Evolutionary conservation across 2,113 vertebrate genomes (phyloP).

Genomic region (Cairina moschata): DNA sequence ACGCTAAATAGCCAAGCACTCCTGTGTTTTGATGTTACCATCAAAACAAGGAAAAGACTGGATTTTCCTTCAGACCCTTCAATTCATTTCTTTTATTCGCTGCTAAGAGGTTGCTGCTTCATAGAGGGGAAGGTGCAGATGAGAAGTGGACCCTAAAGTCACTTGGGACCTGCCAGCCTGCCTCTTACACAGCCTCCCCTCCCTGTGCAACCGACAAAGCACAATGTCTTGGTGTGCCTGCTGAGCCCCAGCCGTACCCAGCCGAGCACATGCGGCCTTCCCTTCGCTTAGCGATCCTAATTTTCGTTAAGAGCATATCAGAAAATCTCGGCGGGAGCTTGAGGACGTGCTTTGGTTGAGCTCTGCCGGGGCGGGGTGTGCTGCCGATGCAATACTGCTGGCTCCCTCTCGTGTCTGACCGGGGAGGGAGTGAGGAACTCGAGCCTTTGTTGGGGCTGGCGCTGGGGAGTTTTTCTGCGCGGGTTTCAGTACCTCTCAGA

Average conservation of each 20-base stretch:
- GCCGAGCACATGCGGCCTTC: not conserved
- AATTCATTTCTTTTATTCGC: not conserved
- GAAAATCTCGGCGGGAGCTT: not conserved
- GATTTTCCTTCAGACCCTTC: not conserved
- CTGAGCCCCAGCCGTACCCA: not conserved
- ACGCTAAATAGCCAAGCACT: not conserved
- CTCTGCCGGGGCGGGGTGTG: not conserved
- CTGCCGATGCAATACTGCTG: not conserved
- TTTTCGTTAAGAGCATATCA: not conserved
- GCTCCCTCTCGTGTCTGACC: slow-evolving; percentile 47
- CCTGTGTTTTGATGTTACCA: not conserved
- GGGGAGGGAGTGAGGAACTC: not conserved
- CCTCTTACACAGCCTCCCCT: not conserved
- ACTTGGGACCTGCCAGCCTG: not conserved
- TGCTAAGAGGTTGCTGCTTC: not conserved
- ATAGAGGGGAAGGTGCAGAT: not conserved
- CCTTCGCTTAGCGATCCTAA: not conserved
- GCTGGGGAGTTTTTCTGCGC: not conserved
- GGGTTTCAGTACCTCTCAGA: not conserved
- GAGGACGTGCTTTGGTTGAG: not conserved
- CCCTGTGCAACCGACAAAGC: not conserved
- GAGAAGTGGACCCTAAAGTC: not conserved
- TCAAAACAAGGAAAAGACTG: not conserved
- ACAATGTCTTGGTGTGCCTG: not conserved
- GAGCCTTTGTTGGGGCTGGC: not conserved